Conservation (phyloP, 2,113 vertebrate genomes). For the Pomatorhinus ruficollis region DNA sequence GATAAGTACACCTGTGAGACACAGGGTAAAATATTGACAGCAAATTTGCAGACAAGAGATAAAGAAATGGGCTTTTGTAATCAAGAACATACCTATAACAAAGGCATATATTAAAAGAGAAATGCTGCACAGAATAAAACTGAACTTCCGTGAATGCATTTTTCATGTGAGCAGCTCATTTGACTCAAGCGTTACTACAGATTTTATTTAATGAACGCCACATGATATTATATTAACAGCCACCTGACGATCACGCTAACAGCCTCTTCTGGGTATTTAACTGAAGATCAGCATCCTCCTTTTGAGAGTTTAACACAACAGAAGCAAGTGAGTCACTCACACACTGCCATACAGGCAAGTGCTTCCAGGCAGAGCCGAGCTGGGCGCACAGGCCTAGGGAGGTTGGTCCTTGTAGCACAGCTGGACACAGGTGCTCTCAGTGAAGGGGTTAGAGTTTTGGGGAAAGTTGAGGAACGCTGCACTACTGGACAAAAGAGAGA, state of each 20-base stretch:
- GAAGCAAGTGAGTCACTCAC: background rate
- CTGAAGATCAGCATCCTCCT: background rate
- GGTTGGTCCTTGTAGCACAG: background rate
- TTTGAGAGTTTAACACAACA: background rate
- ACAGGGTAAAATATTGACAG: background rate
- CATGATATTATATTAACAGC: background rate
- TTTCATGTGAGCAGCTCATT: background rate
- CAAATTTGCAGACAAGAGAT: background rate
- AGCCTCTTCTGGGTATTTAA: background rate
- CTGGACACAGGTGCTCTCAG: background rate
- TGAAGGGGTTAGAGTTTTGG: fast-evolving
- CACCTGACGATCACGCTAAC: background rate
- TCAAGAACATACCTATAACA: background rate
- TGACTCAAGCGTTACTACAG: background rate
- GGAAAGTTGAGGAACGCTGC: background rate
- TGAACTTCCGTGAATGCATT: background rate
- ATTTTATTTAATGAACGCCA: background rate
- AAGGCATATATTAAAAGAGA: background rate
- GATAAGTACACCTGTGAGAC: background rate
- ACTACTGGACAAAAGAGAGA: background rate
- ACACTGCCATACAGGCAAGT: fast-evolving
- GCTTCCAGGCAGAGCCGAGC: fast-evolving
- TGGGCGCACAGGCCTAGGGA: fast-evolving
- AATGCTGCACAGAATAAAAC: background rate
- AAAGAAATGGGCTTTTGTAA: background rate